Percentiles rank a stretch among this genome's conserved stretches.
Evolutionary conservation across 2,113 vertebrate genomes (phyloP).

Genomic region (Gorsachius goisagi): DNA sequence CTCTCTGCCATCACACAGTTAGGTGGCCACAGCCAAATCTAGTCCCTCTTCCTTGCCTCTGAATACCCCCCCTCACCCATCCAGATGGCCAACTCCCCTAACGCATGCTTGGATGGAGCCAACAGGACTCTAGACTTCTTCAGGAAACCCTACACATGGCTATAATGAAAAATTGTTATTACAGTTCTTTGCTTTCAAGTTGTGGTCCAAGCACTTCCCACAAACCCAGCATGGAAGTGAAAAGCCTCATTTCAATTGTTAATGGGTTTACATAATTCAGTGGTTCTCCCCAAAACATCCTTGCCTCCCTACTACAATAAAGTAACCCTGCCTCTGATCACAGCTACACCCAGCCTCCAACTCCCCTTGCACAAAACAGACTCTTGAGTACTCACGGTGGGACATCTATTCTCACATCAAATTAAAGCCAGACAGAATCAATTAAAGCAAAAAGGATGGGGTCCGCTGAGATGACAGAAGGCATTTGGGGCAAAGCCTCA

Average conservation of each 20-base stretch:
- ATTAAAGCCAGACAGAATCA: slow-evolving; percentile 64
- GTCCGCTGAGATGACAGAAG: slow-evolving; percentile 44
- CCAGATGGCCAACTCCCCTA: neutral
- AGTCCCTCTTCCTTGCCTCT: neutral
- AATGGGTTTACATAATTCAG: neutral
- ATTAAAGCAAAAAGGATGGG: slow-evolving; percentile 66
- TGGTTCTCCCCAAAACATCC: neutral
- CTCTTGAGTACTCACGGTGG: neutral
- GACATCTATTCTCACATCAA: slow-evolving; percentile 64
- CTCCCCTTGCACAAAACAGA: neutral
- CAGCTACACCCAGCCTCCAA: neutral
- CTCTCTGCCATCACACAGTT: neutral
- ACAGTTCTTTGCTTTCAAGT: neutral
- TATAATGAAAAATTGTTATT: neutral
- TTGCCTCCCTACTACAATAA: neutral
- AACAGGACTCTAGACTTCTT: neutral
- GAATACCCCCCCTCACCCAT: neutral
- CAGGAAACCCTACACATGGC: neutral
- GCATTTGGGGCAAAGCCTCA: neutral
- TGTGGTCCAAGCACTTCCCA: neutral
- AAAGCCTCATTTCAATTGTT: neutral
- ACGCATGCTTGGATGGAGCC: neutral
- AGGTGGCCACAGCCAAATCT: neutral
- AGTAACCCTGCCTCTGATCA: neutral
- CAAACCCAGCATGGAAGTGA: neutral